Conservation (phyloP, 1,140 invertebrate species). For the Drosophila teissieri region DNA sequence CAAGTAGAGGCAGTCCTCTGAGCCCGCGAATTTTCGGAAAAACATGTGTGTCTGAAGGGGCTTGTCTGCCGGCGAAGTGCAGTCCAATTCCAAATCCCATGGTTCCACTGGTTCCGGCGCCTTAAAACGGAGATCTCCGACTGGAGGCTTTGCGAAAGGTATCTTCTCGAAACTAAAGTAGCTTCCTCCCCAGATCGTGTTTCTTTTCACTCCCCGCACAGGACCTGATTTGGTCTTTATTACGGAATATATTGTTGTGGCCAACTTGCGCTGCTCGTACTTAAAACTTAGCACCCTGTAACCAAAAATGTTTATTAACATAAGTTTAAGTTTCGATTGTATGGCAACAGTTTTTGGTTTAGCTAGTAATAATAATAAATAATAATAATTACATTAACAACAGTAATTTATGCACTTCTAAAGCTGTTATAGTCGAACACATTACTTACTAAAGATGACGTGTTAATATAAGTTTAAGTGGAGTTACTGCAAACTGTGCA, state of each 20-base stretch:
- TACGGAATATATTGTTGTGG: constrained; percentile 65
- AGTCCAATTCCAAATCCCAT: constrained; percentile 85
- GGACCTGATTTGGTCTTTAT: constrained; percentile 62
- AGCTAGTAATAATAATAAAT: too few relatives aligned
- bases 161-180: constrained; percentile 87
- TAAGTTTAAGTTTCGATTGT: not conserved
- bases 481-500: not conserved
- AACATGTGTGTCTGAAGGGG: constrained; percentile 80
- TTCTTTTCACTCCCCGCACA: constrained; percentile 69
- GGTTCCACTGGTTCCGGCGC: constrained; percentile 85
- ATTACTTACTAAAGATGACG: too few relatives aligned
- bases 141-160: constrained; percentile 90
- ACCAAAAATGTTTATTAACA: not conserved
- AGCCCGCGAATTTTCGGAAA: constrained; percentile 77
- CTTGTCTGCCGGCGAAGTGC: constrained; percentile 63
- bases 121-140: constrained; percentile 88
- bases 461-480: not conserved
- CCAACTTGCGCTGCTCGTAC: constrained; percentile 69
- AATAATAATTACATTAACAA: too few relatives aligned
- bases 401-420: too few relatives aligned
- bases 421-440: too few relatives aligned
- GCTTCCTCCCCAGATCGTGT: constrained; percentile 69
- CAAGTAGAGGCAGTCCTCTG: constrained; percentile 86
- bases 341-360: not conserved
- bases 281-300: constrained; percentile 72